Base-by-base conservation (phyloP, 2,888 invertebrate genomes). In the Leucophenga montana region DNA sequence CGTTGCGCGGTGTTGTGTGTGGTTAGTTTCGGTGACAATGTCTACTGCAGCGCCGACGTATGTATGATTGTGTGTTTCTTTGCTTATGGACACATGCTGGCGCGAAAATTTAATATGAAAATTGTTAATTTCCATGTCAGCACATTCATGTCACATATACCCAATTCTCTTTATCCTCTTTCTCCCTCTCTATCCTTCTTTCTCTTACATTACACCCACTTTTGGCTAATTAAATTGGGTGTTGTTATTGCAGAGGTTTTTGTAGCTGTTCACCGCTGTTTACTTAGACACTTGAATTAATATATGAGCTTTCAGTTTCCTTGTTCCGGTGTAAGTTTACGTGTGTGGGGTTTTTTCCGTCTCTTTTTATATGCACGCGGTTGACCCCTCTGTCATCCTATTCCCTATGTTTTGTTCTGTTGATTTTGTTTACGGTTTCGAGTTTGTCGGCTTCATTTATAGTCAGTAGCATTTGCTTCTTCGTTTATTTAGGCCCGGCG, bases 211-310 rank as follows among this genome's bases (percentile, higher is more conserved):
- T 6, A 27, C 46, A 6, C 48, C 33, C 46, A 65, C 57, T 69
- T 44, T 57, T 48, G 54, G 62, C 68, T 68, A 69, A 74, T 77
- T 74, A 77, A 70, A 72, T 66, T 50, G 66, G 66, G 50, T 44
- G 44, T 39, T 66, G n/a, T 31, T 44, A 18, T 65, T 50, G 65
- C 31, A 13, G 46, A 33, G 44, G 27, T 57, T 14, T 27, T 27
- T 27, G 27, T 27, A 3, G 27, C 27, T 27, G 4, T 27, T 57
- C 14, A 16, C 44, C 54, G 71, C 20, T 76, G 75, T 74, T 77
- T 71, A 73, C 79, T 71, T 69, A 69, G 66, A 68, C 67, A 71
- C 69, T 69, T 59, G 72, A 75, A 76, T 76, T 75, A 75, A 74
- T 76, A 68, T 72, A 66, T 62, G 61, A 48, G 70, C 53, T 66